phyloP scores from a whole-genome alignment of 1,140 invertebrate genomes.

The Drosophila athabasca region DNA sequence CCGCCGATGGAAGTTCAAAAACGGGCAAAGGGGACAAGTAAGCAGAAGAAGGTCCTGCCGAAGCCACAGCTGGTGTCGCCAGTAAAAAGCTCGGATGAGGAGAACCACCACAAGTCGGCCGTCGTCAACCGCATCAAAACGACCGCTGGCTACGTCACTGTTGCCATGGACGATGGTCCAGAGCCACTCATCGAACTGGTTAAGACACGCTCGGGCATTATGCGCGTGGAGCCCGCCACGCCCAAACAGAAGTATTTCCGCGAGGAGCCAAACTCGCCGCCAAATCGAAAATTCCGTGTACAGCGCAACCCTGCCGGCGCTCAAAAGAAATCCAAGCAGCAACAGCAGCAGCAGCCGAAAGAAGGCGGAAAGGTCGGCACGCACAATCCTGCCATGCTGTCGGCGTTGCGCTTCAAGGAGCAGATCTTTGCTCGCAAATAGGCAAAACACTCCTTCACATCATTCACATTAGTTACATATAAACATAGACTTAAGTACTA shows the following conservation, averaged over 20 bases:
- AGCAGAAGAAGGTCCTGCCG: conserved; percentile 22
- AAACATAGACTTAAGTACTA: no score
- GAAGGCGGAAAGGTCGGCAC: background rate
- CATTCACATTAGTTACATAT: no score
- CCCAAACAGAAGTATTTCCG: conserved; percentile 64
- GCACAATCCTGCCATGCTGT: conserved; percentile 44
- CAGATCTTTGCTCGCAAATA: conserved; percentile 40
- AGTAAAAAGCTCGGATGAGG: conserved; percentile 64
- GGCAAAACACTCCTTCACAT: no score
- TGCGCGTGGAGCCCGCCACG: conserved; percentile 66
- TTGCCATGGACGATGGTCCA: conserved; percentile 8
- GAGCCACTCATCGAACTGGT: conserved; percentile 22
- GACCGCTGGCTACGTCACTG: conserved; percentile 54
- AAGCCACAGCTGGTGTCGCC: conserved; percentile 35
- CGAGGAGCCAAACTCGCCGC: conserved; percentile 52
- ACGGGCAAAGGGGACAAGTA: conserved; percentile 1
- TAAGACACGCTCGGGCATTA: conserved; percentile 51
- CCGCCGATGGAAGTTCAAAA: conserved; percentile 6
- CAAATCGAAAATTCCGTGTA: conserved; percentile 27
- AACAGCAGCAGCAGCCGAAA: background rate
- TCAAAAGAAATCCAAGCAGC: conserved; percentile 7
- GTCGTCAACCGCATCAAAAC: conserved; percentile 41
- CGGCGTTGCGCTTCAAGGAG: conserved; percentile 63
- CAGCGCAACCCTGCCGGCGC: background rate
- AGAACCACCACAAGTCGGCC: conserved; percentile 33